Percentiles rank a stretch among this genome's conserved stretches.
These are phyloP conservation scores for Corythaeola cristata DNA, from an alignment of 2,113 vertebrate species.

Conservation along the genomic window DNA sequence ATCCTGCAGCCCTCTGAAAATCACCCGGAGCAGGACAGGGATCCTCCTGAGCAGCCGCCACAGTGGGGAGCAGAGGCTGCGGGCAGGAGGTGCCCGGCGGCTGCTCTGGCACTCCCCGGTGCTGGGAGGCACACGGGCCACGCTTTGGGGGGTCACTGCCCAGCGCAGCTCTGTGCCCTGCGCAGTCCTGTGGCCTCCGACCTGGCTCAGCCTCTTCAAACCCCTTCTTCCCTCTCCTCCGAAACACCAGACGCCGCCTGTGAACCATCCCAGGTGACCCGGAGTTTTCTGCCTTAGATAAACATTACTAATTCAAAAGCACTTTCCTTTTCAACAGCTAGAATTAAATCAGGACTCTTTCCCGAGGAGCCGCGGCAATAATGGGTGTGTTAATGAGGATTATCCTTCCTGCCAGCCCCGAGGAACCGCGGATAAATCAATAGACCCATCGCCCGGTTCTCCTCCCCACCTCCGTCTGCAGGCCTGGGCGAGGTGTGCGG, in stretches of 20 bases:
- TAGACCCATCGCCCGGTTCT: neutral
- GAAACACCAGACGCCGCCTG: neutral
- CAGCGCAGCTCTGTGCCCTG: neutral
- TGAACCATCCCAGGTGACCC: constrained; percentile 9
- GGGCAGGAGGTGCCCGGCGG: neutral
- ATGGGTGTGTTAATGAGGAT: constrained; percentile 35
- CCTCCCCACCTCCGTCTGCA: neutral
- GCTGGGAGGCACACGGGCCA: neutral
- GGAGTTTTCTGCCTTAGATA: neutral
- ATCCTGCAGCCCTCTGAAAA: constrained; percentile 25
- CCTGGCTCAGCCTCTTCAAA: neutral
- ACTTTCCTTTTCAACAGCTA: constrained; percentile 12
- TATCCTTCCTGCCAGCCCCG: constrained; percentile 16
- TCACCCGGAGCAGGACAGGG: neutral
- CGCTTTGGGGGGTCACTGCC: neutral
- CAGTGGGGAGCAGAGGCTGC: neutral
- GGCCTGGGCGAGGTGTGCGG: accelerated
- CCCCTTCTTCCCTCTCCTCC: neutral
- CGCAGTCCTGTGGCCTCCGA: neutral
- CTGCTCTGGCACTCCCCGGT: neutral
- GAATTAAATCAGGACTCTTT: neutral
- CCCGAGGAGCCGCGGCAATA: neutral
- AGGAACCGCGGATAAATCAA: constrained; percentile 18
- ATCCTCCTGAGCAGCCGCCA: neutral
- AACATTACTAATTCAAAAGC: constrained; percentile 30